Percentiles rank a stretch among this genome's conserved stretches.
phyloP scores from a whole-genome alignment of 1,140 invertebrate genomes.

The Nilaparvata lugens region DNA sequence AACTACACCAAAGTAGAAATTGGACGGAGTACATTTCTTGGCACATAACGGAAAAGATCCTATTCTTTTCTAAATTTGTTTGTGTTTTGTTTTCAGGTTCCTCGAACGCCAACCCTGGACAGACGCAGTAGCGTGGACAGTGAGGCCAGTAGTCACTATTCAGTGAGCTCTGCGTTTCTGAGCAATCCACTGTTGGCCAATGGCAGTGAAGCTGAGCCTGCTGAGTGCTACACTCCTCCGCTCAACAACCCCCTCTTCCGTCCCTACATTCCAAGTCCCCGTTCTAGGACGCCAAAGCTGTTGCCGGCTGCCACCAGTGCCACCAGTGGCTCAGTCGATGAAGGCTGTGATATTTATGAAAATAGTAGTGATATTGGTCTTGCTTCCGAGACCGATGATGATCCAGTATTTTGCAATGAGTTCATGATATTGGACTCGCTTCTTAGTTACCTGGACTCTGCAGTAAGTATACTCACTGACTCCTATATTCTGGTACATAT shows the following conservation, averaged over 20 bases:
- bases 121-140: slow-evolving; percentile 9
- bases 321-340: not conserved
- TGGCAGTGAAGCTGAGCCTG: not conserved
- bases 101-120: not conserved
- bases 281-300: slow-evolving; percentile 6
- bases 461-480: slow-evolving; percentile 36
- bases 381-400: not conserved
- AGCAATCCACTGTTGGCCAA: not conserved
- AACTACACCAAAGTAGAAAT: too few relatives aligned
- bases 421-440: slow-evolving; percentile 46
- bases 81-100: not conserved
- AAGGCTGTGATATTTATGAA: slow-evolving; percentile 1
- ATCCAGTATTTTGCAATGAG: not conserved
- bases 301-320: slow-evolving; percentile 8
- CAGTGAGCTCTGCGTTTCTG: not conserved
- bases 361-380: not conserved
- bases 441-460: slow-evolving; percentile 54
- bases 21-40: too few relatives aligned
- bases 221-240: slow-evolving; percentile 5
- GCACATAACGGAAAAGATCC: too few relatives aligned
- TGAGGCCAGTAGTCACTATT: slow-evolving; percentile 8
- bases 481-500: too few relatives aligned
- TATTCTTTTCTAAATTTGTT: too few relatives aligned
- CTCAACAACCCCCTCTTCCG: slow-evolving; percentile 21
- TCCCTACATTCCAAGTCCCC: slow-evolving; percentile 6